These are phyloP conservation scores for Rhogogaster chlorosoma DNA, from an alignment of 2,888 invertebrate genomes.

Conservation along the genomic window DNA sequence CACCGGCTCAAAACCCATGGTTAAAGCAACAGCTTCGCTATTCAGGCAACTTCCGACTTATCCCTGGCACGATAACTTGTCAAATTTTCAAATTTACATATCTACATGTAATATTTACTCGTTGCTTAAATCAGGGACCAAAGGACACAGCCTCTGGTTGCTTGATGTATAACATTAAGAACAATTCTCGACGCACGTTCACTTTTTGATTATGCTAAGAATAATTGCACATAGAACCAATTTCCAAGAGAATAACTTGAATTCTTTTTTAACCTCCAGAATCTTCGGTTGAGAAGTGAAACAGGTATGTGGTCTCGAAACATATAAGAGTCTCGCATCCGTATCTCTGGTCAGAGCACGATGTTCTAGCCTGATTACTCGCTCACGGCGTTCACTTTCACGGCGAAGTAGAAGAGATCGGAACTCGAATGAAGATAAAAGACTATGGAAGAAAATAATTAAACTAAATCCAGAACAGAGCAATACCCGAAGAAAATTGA, in stretches of 20 bases:
- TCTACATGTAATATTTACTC: background rate
- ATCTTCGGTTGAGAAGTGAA: background rate
- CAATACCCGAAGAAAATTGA: background rate
- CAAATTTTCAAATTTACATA: background rate
- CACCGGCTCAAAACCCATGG: background rate
- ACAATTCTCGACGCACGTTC: background rate
- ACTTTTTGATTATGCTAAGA: background rate
- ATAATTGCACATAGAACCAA: background rate
- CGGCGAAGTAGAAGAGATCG: slow-evolving; percentile 17
- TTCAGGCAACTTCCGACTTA: background rate
- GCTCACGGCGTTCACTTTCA: slow-evolving; percentile 21
- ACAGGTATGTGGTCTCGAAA: slow-evolving; percentile 37
- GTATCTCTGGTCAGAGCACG: slow-evolving; percentile 40
- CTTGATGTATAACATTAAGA: background rate
- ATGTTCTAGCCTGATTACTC: slow-evolving; percentile 36
- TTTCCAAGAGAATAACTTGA: background rate
- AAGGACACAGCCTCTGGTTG: background rate
- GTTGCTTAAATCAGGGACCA: background rate
- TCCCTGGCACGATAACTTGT: background rate
- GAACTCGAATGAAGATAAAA: slow-evolving; percentile 13
- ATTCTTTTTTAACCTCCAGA: background rate
- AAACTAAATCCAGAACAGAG: background rate
- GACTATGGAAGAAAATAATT: slow-evolving; percentile 36
- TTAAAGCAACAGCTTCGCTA: background rate
- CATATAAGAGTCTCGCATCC: slow-evolving; percentile 28